These are phyloP conservation scores for Camponotus vicinus DNA, from an alignment of 1,140 invertebrate genomes.

Conservation along the genomic window DNA sequence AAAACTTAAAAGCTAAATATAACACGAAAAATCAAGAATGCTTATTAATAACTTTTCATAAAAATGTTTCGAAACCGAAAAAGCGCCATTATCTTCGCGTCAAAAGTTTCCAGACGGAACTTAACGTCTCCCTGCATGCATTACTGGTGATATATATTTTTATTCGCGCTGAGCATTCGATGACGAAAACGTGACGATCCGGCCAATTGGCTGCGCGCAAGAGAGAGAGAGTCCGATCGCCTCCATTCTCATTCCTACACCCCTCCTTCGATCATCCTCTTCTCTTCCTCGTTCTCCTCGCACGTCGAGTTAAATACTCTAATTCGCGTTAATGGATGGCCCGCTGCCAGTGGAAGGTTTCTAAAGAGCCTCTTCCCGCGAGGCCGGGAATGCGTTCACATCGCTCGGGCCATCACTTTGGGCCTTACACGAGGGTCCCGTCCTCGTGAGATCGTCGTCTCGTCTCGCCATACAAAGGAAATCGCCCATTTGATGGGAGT, in stretches of 20 bases:
- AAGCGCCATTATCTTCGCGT: not conserved
- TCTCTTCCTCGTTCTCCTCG: slow-evolving; percentile 52
- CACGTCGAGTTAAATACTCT: slow-evolving; percentile 80
- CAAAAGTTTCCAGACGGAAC: not conserved
- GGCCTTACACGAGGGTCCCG: not conserved
- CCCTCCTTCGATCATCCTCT: slow-evolving; percentile 38
- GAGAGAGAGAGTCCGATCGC: slow-evolving; percentile 26
- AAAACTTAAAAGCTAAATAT: not conserved
- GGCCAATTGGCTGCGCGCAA: slow-evolving; percentile 27
- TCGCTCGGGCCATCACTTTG: slow-evolving; percentile 15
- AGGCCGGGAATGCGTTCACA: slow-evolving; percentile 1
- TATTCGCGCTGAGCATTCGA: not conserved
- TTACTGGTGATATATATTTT: not conserved
- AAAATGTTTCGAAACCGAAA: not conserved
- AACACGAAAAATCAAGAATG: not conserved
- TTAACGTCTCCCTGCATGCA: not conserved
- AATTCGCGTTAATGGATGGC: slow-evolving; percentile 84
- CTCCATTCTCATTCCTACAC: slow-evolving; percentile 50
- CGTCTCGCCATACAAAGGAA: slow-evolving; percentile 40
- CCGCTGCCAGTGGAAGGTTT: slow-evolving; percentile 76
- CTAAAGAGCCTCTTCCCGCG: slow-evolving; percentile 72
- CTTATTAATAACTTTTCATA: not conserved
- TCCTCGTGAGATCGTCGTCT: slow-evolving; percentile 33
- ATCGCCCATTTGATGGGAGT: slow-evolving; percentile 52
- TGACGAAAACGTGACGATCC: slow-evolving; percentile 48